Evolutionary conservation across 2,888 invertebrate genomes (phyloP).

Genomic region (Acronicta psi): DNA sequence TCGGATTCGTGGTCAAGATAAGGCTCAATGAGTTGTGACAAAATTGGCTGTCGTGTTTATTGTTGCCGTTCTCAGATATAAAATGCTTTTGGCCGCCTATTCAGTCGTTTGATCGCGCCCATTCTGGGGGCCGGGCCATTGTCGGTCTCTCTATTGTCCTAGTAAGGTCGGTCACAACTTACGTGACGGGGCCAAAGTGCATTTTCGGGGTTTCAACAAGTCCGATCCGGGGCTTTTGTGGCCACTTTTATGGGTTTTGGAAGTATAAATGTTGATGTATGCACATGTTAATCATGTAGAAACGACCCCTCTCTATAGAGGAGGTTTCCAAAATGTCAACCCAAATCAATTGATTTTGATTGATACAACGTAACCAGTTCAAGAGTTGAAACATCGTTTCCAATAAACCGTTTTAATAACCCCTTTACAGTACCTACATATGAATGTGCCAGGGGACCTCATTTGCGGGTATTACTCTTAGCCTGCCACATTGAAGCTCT

Average conservation of each 20-base stretch:
- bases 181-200: constrained; percentile 47
- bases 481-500: no score
- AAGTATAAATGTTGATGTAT: constrained; percentile 5
- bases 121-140: constrained; percentile 47
- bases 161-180: constrained; percentile 27
- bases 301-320: background rate
- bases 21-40: constrained; percentile 76
- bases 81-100: constrained; percentile 61
- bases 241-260: constrained; percentile 10
- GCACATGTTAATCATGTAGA: constrained; percentile 10
- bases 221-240: constrained; percentile 22
- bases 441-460: background rate
- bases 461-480: no score
- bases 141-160: constrained; percentile 40
- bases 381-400: background rate
- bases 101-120: constrained; percentile 40
- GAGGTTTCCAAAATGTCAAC: background rate
- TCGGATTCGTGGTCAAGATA: constrained; percentile 70
- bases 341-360: no score
- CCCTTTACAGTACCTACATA: background rate
- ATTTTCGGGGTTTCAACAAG: constrained; percentile 44
- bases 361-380: no score
- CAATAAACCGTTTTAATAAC: background rate
- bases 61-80: constrained; percentile 66
- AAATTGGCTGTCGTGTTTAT: constrained; percentile 77